These are phyloP conservation scores for Neodontobutis hainanensis DNA, from an alignment of 2,113 vertebrate species.

Conservation along the genomic window DNA sequence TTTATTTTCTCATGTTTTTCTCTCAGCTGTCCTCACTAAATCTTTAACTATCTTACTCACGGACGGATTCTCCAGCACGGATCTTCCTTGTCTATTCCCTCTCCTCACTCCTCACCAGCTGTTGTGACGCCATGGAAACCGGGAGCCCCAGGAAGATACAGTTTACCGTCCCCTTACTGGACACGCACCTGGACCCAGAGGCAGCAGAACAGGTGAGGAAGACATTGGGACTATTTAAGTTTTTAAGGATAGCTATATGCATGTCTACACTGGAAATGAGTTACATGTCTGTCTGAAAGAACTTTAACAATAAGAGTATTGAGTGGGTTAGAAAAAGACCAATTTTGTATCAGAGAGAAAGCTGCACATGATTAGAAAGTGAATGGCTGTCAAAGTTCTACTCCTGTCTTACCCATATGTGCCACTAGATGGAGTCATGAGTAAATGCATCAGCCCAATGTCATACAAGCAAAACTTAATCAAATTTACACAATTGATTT, in stretches of 20 bases:
- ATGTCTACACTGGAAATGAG: background rate
- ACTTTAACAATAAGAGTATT: no score
- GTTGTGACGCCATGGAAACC: conserved; percentile 81
- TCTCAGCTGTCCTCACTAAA: conserved; percentile 15
- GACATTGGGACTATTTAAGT: conserved; percentile 11
- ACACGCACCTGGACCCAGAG: conserved; percentile 91
- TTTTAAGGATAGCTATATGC: conserved; percentile 1
- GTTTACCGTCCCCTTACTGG: conserved; percentile 89
- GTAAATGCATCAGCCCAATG: no score
- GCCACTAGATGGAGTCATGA: no score
- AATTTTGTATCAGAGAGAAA: no score
- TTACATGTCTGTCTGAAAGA: background rate
- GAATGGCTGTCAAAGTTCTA: no score
- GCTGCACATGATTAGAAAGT: no score
- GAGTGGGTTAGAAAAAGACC: no score
- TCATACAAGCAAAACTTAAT: no score
- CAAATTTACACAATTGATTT: no score
- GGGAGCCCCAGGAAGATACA: conserved; percentile 90
- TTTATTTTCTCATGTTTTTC: conserved; percentile 16
- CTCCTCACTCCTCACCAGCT: conserved; percentile 14
- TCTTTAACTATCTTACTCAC: conserved; percentile 21
- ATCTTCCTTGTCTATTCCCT: conserved; percentile 23
- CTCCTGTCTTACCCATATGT: no score
- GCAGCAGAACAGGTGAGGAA: conserved; percentile 88
- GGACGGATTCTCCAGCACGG: conserved; percentile 33